Conservation (phyloP, 2,113 vertebrate species). For the Pygoscelis antarcticus region DNA sequence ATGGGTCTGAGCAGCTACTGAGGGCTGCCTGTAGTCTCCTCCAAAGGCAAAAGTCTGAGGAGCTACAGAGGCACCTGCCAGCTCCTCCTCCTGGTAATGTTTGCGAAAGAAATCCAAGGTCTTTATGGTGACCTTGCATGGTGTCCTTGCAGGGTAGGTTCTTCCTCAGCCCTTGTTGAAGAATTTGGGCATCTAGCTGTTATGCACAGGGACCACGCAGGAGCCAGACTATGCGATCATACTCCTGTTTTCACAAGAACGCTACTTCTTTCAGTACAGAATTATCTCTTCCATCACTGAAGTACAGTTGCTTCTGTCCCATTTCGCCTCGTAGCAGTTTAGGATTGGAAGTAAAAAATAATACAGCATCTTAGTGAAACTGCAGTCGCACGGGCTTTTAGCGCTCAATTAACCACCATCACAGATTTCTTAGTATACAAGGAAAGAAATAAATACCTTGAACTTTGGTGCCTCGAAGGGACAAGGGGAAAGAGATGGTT, state of each 20-base stretch:
- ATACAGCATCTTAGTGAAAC: constrained; percentile 4
- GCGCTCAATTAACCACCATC: constrained; percentile 32
- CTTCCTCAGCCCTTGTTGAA: neutral
- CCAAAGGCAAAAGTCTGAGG: neutral
- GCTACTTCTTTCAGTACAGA: neutral
- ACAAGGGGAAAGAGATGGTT: constrained; percentile 43
- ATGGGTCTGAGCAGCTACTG: neutral
- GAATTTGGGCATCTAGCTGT: neutral
- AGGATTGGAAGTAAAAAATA: neutral
- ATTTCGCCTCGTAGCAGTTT: neutral
- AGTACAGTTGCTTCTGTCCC: neutral
- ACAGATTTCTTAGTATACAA: neutral
- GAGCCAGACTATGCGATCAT: neutral
- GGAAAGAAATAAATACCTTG: constrained; percentile 44
- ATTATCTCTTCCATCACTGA: neutral
- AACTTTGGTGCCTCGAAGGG: constrained; percentile 21
- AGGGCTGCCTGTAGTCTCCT: neutral
- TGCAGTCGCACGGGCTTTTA: constrained; percentile 3
- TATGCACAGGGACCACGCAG: rapidly evolving
- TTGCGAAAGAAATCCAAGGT: neutral
- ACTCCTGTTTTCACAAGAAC: neutral
- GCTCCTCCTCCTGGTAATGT: neutral
- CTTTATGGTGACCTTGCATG: neutral
- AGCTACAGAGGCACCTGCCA: neutral
- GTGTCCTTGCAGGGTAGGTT: neutral